Conservation (phyloP, 2,888 invertebrate species). For the Tinea trinotella region DNA sequence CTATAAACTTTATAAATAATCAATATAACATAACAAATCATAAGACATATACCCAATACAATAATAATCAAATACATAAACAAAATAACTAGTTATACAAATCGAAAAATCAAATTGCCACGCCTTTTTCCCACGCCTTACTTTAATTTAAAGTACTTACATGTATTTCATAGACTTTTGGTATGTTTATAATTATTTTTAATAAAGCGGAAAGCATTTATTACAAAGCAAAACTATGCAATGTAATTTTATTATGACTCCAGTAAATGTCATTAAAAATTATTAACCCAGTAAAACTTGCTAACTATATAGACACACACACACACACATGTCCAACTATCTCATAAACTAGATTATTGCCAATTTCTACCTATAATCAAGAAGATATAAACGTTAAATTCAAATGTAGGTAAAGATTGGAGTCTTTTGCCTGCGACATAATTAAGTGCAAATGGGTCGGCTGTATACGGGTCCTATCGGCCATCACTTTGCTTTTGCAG, state of each 20-base stretch:
- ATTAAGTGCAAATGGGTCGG: conserved; percentile 15
- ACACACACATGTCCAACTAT: background rate
- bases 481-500: background rate
- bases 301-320: background rate
- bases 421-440: conserved; percentile 14
- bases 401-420: background rate
- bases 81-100: too few species aligned
- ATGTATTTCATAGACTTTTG: too few species aligned
- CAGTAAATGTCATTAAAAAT: conserved; percentile 6
- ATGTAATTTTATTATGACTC: background rate
- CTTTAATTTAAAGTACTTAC: too few species aligned
- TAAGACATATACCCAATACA: too few species aligned
- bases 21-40: too few species aligned
- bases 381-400: conserved; percentile 2
- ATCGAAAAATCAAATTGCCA: too few species aligned
- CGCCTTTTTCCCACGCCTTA: too few species aligned
- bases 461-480: conserved; percentile 12
- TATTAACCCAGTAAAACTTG: conserved; percentile 7
- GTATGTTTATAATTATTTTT: background rate
- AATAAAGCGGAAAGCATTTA: conserved; percentile 8
- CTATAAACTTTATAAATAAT: too few species aligned
- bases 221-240: background rate
- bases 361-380: background rate
- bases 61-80: too few species aligned
- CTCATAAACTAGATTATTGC: background rate